Base-by-base conservation (phyloP, 2,797 vertebrate genomes). In the Cyclopterus lumpus region DNA sequence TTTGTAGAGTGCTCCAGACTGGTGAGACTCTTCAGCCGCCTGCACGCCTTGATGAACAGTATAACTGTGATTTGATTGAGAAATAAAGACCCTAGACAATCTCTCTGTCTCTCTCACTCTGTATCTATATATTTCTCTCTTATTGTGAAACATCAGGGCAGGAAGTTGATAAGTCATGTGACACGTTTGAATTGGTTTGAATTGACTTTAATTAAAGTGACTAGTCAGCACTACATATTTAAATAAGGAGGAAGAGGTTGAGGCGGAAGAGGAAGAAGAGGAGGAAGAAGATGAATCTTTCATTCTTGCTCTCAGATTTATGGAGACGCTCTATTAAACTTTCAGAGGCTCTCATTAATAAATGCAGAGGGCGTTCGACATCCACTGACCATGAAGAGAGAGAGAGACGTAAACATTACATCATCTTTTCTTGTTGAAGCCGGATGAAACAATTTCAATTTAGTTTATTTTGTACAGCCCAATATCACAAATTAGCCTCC, bases 311-410 rank as follows among this genome's bases (percentile, higher is more conserved):
- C 10, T 20, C 15, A 57, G 57, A 59, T 58, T 58, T 58, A 58
- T 34, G 55, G 55, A 58, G 55, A 16, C 12, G 55, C 55, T 32
- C 55, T 58, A 58, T 58, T 58, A 58, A 58, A 58, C 30, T 58
- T 58, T 58, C 55, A 58, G 30, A 32, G 9, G 54, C 8, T 32
- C 15, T 9, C 51, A 55, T 55, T 54, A 55, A 55, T 55, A 55
- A 55, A 55, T 55, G 54, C 54, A 55, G 54, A 34, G 54, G 55
- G 55, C 30, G 55, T 58, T 58, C 55, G 8, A 58, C 55, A 34
- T 58, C 55, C 30, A 58, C 30, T n/a, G 30, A 58, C 30, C 18
- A 34, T 34, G 18, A 2, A 58, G 55, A 20, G 55, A 54, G 49
- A 51, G 51, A 54, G 51, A 26, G 24, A 26, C 14, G 3, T 0